Evolutionary conservation across 2,888 invertebrate genomes (phyloP), one percentile per base, ranked within the genome.

Genomic region (Cataglyphis altisquamis): DNA sequence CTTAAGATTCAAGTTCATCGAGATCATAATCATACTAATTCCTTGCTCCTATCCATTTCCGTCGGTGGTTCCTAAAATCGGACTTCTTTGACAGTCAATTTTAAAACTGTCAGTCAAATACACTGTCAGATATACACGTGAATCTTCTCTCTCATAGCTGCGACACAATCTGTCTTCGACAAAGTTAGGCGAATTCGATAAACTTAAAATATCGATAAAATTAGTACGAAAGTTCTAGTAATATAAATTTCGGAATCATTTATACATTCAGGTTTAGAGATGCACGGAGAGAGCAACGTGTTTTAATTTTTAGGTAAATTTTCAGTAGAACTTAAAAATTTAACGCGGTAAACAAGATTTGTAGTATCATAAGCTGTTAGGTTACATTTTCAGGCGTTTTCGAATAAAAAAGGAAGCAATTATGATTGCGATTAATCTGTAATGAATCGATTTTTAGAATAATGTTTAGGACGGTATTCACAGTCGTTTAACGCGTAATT

Each of bases 291-390:
- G 15, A 1, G 52, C 52, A 52, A 48, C 3, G 18, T 21, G 15
- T 75, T 64, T 64, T 52, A 77, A 67, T 39, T 77, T 55, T 68
- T 75, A 75, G 18, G 32, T 75, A 75, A 75, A 75, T 48, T 75
- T 66, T 73, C 39, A 62, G 41, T 75, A 66, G 25, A 73, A n/a
- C 8, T 5, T 74, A 74, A 64, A 64, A 21, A 64, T 10, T 32
- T 66, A 64, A 75, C 21, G 52, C 52, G 18, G 45, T 74, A 74
- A 64, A 66, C 29, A 45, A 74, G 45, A 74, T 75, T 64, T 74
- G 12, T 66, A 64, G 66, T 9, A 25, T 45, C 18, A 6, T 64
- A 75, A 75, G 66, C 29, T 75, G 21, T 75, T 66, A 75, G 21
- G 32, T 36, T 73, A 29, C n/a, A 73, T 62, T 41, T 73, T 41